Conservation (phyloP, 1,140 invertebrate genomes). For the Bemisia tabaci region DNA sequence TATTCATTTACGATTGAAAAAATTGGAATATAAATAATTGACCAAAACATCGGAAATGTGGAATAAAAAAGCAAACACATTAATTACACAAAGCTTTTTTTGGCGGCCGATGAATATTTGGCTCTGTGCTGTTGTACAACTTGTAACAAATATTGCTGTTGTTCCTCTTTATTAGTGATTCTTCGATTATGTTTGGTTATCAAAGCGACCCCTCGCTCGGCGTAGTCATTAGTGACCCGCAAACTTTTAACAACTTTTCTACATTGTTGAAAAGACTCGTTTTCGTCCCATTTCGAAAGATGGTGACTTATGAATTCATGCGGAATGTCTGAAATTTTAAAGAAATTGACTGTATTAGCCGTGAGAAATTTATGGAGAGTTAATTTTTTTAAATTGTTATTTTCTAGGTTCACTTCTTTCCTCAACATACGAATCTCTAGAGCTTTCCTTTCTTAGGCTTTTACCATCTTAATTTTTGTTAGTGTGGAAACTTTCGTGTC, state of each 20-base stretch:
- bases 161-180: slow-evolving; percentile 16
- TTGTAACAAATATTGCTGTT: slow-evolving; percentile 20
- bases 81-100: too few relatives aligned
- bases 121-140: slow-evolving; percentile 17
- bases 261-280: slow-evolving; percentile 3
- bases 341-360: not conserved
- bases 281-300: not conserved
- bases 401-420: too few relatives aligned
- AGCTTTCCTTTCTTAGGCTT: not conserved
- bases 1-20: too few relatives aligned
- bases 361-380: slow-evolving; percentile 1
- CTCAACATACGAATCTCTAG: too few relatives aligned
- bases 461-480: not conserved
- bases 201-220: slow-evolving; percentile 20
- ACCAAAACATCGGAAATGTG: too few relatives aligned
- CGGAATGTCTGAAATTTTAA: not conserved
- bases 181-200: slow-evolving; percentile 19
- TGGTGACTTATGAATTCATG: slow-evolving; percentile 1
- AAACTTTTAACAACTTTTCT: slow-evolving; percentile 20
- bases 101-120: slow-evolving; percentile 5
- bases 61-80: too few relatives aligned
- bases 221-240: slow-evolving; percentile 19
- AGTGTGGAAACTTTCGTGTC: not conserved
- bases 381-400: too few relatives aligned
- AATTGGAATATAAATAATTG: too few relatives aligned